phyloP scores from a whole-genome alignment of 2,888 invertebrate genomes.

The Epinotia bilunana region DNA sequence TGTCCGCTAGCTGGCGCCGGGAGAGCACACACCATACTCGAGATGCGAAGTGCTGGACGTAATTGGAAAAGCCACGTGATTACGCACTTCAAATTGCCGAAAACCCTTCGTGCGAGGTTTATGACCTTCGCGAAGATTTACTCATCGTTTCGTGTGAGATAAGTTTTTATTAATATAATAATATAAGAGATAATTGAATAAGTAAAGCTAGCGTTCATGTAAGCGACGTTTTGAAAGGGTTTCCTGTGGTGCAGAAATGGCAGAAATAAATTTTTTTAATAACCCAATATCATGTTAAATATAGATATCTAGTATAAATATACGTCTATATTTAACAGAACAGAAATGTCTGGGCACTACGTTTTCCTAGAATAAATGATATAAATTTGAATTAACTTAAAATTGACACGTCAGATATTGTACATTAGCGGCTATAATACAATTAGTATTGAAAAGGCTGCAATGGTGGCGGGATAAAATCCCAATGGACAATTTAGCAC shows the following conservation, averaged over 20 bases:
- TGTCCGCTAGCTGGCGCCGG: slow-evolving; percentile 4
- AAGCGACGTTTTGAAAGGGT: not conserved
- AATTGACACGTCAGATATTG: slow-evolving; percentile 14
- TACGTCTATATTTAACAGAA: too few relatives aligned
- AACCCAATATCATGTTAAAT: too few relatives aligned
- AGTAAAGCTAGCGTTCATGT: not conserved
- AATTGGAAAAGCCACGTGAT: slow-evolving; percentile 45
- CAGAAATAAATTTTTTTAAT: not conserved
- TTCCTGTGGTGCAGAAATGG: not conserved
- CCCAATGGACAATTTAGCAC: slow-evolving; percentile 25
- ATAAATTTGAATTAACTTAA: slow-evolving; percentile 1
- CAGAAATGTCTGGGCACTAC: too few relatives aligned
- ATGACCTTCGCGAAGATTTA: slow-evolving; percentile 35
- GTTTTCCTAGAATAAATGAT: not conserved
- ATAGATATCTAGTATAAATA: too few relatives aligned
- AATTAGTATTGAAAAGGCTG: slow-evolving; percentile 14
- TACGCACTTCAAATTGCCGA: slow-evolving; percentile 41
- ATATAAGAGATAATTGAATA: too few relatives aligned
- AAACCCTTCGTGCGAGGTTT: slow-evolving; percentile 37
- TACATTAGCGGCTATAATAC: slow-evolving; percentile 13
- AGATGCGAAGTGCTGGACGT: slow-evolving; percentile 44
- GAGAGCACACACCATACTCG: slow-evolving; percentile 31
- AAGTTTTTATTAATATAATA: too few relatives aligned
- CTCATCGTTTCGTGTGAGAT: slow-evolving; percentile 2
- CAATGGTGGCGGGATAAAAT: slow-evolving; percentile 28